These are phyloP conservation scores for Orchesella flavescens DNA, from an alignment of 2,888 invertebrate genomes.

Conservation along the genomic window DNA sequence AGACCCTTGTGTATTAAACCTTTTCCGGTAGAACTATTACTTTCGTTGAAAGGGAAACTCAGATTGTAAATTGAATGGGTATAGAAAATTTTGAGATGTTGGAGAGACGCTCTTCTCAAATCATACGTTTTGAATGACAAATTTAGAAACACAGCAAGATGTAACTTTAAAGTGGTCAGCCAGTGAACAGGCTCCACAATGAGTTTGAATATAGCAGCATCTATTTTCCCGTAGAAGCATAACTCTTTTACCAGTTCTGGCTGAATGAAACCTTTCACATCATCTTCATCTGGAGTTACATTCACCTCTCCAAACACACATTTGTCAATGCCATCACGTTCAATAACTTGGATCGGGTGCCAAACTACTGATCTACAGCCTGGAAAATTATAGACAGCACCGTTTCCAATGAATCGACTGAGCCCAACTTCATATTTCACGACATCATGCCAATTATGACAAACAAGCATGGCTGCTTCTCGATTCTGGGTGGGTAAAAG, in stretches of 20 bases:
- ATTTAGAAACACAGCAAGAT: constrained; percentile 28
- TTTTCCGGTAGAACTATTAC: constrained; percentile 11
- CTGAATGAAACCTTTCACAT: constrained; percentile 21
- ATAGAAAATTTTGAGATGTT: constrained; percentile 27
- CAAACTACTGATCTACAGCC: constrained; percentile 18
- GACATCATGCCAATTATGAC: constrained; percentile 26
- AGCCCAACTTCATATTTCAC: constrained; percentile 33
- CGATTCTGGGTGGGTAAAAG: not conserved
- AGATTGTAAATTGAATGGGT: constrained; percentile 39
- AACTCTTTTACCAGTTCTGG: constrained; percentile 39
- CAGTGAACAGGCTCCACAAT: constrained; percentile 34
- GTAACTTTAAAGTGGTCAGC: constrained; percentile 44
- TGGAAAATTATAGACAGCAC: constrained; percentile 30
- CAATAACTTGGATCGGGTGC: not conserved
- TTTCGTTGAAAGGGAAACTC: constrained; percentile 14
- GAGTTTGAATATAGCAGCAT: not conserved
- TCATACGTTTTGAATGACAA: constrained; percentile 28
- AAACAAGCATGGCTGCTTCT: constrained; percentile 10
- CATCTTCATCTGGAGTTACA: not conserved
- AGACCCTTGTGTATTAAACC: constrained; percentile 21
- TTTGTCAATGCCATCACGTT: constrained; percentile 22
- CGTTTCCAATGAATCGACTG: constrained; percentile 14
- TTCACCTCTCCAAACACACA: constrained; percentile 34
- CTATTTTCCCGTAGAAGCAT: constrained; percentile 34
- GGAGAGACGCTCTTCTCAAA: not conserved